These are phyloP conservation scores for Garra rufa DNA, from an alignment of 2,113 vertebrate species.

Conservation along the genomic window DNA sequence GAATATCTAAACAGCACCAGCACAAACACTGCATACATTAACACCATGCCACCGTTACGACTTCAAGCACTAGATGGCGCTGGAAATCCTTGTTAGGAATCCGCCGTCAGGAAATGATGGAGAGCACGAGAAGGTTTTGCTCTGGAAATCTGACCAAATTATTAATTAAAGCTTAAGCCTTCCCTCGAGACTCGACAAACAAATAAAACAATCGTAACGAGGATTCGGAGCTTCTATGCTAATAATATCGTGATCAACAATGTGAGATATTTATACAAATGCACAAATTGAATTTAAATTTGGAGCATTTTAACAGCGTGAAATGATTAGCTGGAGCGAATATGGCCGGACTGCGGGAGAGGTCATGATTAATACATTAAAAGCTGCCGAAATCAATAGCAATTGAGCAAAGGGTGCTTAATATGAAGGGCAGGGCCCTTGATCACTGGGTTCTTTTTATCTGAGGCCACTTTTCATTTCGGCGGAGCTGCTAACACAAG, in stretches of 20 bases:
- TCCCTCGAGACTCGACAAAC: constrained; percentile 12
- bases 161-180: constrained; percentile 35
- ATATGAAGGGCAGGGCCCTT: constrained; percentile 10
- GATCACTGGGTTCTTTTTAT: constrained; percentile 5
- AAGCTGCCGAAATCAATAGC: not conserved
- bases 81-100: constrained; percentile 53
- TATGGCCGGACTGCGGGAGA: not conserved
- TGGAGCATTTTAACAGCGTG: not conserved
- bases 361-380: constrained; percentile 20
- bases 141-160: constrained; percentile 1
- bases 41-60: not conserved
- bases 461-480: constrained; percentile 2
- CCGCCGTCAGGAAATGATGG: not conserved
- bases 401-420: not conserved
- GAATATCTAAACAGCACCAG: constrained; percentile 48
- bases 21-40: constrained; percentile 44
- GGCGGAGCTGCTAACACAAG: not conserved
- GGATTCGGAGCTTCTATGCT: constrained; percentile 58
- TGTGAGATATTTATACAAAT: constrained; percentile 53
- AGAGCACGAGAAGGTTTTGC: not conserved
- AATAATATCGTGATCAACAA: constrained; percentile 60
- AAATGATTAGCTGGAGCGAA: not conserved
- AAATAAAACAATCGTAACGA: constrained; percentile 44
- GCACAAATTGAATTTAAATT: constrained; percentile 56
- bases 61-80: constrained; percentile 69